Conservation (phyloP, 2,113 vertebrate genomes). For the Heterotilapia buettikoferi region DNA sequence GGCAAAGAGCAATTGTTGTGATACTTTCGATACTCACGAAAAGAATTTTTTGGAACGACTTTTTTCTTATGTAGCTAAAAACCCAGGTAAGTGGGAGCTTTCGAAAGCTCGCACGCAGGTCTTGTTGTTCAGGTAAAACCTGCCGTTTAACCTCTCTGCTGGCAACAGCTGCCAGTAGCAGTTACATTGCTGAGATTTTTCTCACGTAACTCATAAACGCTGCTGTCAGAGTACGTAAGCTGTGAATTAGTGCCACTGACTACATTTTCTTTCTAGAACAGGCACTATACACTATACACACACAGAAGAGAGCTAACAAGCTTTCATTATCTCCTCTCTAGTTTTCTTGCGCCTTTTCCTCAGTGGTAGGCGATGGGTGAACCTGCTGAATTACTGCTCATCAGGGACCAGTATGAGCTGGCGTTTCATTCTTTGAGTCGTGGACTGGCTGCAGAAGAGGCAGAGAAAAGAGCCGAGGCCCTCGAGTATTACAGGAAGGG, state of each 20-base stretch:
- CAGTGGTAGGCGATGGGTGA: conserved; percentile 34
- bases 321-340: background rate
- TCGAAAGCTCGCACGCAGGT: background rate
- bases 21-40: background rate
- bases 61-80: background rate
- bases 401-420: conserved; percentile 80
- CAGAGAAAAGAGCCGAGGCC: conserved; percentile 74
- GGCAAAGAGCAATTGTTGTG: background rate
- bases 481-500: conserved; percentile 77
- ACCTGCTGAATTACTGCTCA: conserved; percentile 73
- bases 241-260: background rate
- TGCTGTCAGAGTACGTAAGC: background rate
- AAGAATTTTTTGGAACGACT: no score
- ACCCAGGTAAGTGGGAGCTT: background rate
- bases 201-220: background rate
- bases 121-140: conserved; percentile 46
- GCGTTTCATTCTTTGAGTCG: conserved; percentile 80
- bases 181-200: background rate
- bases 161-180: background rate
- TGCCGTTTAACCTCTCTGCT: background rate
- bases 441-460: conserved; percentile 79
- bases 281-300: background rate
- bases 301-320: background rate
- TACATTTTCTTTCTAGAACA: background rate
- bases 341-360: background rate